Evolutionary conservation across 2,888 invertebrate species (phyloP).

Genomic region (Chydorus sphaericus): DNA sequence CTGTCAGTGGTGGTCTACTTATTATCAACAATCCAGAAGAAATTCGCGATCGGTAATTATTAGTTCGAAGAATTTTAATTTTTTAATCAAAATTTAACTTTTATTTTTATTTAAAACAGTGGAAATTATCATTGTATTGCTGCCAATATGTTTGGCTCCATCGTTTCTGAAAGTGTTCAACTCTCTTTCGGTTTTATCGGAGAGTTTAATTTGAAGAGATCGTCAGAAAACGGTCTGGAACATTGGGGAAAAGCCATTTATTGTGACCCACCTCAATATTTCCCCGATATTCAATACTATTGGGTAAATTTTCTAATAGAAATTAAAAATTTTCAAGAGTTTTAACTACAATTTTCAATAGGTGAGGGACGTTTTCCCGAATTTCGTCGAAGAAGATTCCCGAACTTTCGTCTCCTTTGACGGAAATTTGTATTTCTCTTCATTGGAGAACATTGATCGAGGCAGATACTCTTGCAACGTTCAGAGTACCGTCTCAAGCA

Average conservation of each 20-base stretch:
- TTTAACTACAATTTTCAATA: neutral
- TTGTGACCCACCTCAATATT: constrained; percentile 86
- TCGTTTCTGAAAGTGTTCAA: constrained; percentile 73
- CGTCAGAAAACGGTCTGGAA: constrained; percentile 67
- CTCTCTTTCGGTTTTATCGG: constrained; percentile 76
- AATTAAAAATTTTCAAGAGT: neutral
- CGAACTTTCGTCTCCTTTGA: constrained; percentile 86
- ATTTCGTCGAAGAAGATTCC: constrained; percentile 83
- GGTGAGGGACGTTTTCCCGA: constrained; percentile 71
- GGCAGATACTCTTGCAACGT: constrained; percentile 87
- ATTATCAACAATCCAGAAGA: constrained; percentile 68
- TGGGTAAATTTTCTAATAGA: constrained; percentile 38
- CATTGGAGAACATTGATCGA: constrained; percentile 74
- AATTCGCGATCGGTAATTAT: neutral
- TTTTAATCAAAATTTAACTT: constrained; percentile 45
- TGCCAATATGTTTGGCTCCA: constrained; percentile 71
- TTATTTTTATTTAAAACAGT: constrained; percentile 30
- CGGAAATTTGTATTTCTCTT: constrained; percentile 87
- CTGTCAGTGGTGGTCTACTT: constrained; percentile 78
- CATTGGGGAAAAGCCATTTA: constrained; percentile 88
- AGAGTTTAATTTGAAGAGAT: constrained; percentile 76
- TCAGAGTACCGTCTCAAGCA: constrained; percentile 69
- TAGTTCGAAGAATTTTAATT: constrained; percentile 31
- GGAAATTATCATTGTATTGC: constrained; percentile 86
- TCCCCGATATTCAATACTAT: constrained; percentile 72